A percentile compares a stretch with the other conserved stretches of the same genome.
These are phyloP conservation scores for Pimephales promelas DNA, from an alignment of 2,113 vertebrate genomes.

Conservation along the genomic window DNA sequence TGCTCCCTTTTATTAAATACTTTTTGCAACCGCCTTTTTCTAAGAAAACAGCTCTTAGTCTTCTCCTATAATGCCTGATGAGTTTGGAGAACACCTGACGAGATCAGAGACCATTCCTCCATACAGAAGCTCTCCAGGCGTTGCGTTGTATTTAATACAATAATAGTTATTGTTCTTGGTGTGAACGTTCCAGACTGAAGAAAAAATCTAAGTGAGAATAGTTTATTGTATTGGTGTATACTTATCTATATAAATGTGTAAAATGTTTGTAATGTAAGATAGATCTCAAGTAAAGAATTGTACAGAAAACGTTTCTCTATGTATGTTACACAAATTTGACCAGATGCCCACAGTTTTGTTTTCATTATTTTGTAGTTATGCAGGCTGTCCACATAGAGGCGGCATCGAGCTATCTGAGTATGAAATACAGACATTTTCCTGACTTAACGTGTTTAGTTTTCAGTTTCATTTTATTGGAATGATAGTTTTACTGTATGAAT, in stretches of 20 bases:
- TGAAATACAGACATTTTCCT: background rate
- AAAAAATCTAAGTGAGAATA: too few species aligned
- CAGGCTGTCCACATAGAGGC: constrained; percentile 41
- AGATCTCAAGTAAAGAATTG: background rate
- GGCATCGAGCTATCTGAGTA: constrained; percentile 25
- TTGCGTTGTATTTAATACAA: too few species aligned
- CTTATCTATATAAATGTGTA: background rate
- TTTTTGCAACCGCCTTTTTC: too few species aligned
- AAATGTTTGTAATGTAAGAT: background rate
- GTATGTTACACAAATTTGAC: background rate
- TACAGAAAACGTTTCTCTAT: background rate
- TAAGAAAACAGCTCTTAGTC: too few species aligned
- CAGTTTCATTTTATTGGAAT: background rate
- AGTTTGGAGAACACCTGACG: too few species aligned
- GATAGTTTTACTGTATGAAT: background rate
- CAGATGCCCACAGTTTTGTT: background rate
- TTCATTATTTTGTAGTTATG: background rate
- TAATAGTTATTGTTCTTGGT: too few species aligned
- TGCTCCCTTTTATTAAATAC: too few species aligned
- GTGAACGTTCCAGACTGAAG: too few species aligned
- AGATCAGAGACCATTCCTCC: too few species aligned
- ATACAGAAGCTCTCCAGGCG: too few species aligned
- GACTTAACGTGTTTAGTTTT: background rate
- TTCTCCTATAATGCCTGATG: too few species aligned
- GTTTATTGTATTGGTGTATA: background rate